These are phyloP conservation scores for Meda fulgida DNA, from an alignment of 2,797 vertebrate species.

Conservation along the genomic window DNA sequence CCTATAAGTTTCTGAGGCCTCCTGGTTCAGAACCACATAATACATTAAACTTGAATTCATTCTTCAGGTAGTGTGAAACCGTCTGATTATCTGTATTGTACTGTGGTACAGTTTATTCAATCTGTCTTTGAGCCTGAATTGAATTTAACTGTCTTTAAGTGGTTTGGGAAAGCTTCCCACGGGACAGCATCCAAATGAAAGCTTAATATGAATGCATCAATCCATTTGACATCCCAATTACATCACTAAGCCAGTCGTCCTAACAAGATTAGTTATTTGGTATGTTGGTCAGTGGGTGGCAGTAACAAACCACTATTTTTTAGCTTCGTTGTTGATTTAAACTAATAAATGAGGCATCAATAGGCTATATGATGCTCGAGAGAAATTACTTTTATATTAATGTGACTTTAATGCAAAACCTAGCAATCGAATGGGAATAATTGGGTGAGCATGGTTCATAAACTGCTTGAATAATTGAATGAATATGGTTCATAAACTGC, in stretches of 20 bases:
- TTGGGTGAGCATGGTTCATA: neutral
- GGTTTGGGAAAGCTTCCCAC: slow-evolving; percentile 50
- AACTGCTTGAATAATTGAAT: slow-evolving; percentile 20
- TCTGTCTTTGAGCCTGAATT: neutral
- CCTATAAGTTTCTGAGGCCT: too few species aligned
- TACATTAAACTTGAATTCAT: too few species aligned
- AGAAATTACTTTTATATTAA: neutral
- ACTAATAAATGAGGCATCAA: neutral
- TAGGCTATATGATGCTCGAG: neutral
- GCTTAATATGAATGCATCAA: slow-evolving; percentile 50
- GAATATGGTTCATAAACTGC: neutral
- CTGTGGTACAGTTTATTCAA: neutral
- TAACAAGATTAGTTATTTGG: slow-evolving; percentile 46
- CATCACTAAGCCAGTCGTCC: slow-evolving; percentile 49
- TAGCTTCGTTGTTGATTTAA: neutral
- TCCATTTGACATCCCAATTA: slow-evolving; percentile 58
- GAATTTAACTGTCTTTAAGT: slow-evolving; percentile 14
- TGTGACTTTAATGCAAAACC: neutral
- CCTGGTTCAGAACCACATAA: too few species aligned
- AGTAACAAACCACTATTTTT: slow-evolving; percentile 46
- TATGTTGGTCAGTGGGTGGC: slow-evolving; percentile 65
- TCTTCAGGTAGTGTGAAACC: neutral
- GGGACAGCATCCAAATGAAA: slow-evolving; percentile 48
- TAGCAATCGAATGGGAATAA: neutral
- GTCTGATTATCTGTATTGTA: neutral